Evolutionary conservation across 1,140 invertebrate species (phyloP).

Genomic region (Aphis gossypii): DNA sequence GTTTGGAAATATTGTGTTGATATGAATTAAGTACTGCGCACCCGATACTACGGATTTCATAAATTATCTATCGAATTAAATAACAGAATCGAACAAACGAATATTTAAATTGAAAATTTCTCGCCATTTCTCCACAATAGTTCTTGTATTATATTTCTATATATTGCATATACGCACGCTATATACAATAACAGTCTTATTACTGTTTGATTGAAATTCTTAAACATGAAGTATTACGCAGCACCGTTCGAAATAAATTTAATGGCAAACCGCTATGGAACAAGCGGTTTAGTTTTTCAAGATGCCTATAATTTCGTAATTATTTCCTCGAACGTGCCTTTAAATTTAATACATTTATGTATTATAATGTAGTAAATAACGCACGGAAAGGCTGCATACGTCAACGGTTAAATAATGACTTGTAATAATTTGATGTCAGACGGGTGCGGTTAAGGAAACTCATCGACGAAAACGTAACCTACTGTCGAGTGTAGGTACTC

Average conservation of each 20-base stretch:
- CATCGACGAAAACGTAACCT: conserved; percentile 15
- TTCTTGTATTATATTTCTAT: neutral
- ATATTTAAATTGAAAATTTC: neutral
- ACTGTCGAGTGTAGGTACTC: neutral
- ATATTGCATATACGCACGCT: neutral
- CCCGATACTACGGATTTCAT: neutral
- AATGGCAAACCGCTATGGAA: neutral
- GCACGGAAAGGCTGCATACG: neutral
- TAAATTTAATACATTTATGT: neutral
- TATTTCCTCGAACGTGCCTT: neutral
- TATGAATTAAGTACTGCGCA: neutral
- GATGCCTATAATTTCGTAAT: neutral
- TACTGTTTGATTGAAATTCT: neutral
- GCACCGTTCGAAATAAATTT: neutral
- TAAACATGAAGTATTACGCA: neutral
- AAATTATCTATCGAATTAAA: too few species aligned
- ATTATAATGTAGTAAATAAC: neutral
- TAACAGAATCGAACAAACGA: neutral
- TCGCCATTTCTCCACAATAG: neutral
- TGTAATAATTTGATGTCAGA: neutral
- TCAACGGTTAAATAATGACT: neutral
- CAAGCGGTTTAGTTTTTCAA: neutral
- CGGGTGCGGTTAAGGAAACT: neutral
- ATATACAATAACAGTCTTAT: too few species aligned
- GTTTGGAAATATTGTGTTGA: neutral